phyloP scores from a whole-genome alignment of 2,797 vertebrate species.

The Rhinogobio ventralis region DNA sequence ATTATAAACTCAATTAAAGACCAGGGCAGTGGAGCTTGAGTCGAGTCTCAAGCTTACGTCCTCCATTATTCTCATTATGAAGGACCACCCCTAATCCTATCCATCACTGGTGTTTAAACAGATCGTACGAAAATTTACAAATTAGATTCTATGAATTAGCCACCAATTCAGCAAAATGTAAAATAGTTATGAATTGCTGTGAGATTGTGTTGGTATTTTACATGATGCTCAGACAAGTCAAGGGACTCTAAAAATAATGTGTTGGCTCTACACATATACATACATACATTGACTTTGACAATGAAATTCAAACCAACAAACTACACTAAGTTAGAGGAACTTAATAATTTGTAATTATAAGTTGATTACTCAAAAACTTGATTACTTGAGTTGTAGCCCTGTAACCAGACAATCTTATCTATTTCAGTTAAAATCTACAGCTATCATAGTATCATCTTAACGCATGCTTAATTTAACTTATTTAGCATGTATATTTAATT shows the following conservation, averaged over 20 bases:
- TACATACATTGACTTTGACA: too few species aligned
- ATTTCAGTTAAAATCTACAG: background rate
- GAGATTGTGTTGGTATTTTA: background rate
- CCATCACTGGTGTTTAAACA: background rate
- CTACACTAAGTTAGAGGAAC: too few species aligned
- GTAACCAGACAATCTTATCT: background rate
- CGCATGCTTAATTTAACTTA: background rate
- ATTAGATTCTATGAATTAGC: too few species aligned
- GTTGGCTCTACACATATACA: background rate
- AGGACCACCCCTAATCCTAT: background rate
- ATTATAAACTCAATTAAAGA: background rate
- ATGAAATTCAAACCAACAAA: too few species aligned
- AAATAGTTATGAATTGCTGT: background rate
- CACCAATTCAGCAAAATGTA: background rate
- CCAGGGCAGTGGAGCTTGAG: too few species aligned
- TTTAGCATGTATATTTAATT: background rate
- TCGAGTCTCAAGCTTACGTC: background rate
- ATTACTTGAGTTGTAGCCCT: background rate
- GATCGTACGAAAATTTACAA: too few species aligned
- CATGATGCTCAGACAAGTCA: background rate
- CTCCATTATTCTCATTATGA: background rate
- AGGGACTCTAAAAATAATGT: background rate
- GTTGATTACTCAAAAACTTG: too few species aligned
- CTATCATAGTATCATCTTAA: background rate
- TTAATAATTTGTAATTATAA: too few species aligned